Percentiles rank a stretch among this genome's conserved stretches.
Evolutionary conservation across 2,888 invertebrate genomes (phyloP).

Genomic region (Cotesia congregata): DNA sequence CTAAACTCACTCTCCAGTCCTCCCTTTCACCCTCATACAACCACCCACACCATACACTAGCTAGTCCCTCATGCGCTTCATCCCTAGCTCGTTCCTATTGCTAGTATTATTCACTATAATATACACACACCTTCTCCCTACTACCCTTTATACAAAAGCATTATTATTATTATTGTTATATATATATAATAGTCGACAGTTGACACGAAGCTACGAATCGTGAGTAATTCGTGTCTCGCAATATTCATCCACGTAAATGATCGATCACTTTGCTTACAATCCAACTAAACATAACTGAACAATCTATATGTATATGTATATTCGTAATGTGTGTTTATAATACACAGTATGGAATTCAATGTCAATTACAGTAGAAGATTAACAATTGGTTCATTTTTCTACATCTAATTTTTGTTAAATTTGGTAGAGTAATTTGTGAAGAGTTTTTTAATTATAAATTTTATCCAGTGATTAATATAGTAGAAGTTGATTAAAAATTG

Average conservation of each 20-base stretch:
- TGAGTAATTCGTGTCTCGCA: slow-evolving; percentile 36
- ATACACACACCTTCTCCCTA: too few relatives aligned
- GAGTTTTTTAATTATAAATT: not conserved
- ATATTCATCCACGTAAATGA: slow-evolving; percentile 38
- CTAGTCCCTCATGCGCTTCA: not conserved
- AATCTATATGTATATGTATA: not conserved
- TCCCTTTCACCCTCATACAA: slow-evolving; percentile 9
- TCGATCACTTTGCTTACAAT: slow-evolving; percentile 35
- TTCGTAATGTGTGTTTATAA: slow-evolving; percentile 2
- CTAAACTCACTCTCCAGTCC: slow-evolving; percentile 10
- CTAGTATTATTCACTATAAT: not conserved
- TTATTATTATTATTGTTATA: not conserved
- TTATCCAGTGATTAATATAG: too few relatives aligned
- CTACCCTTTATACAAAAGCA: not conserved
- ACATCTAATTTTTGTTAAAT: not conserved
- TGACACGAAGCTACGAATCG: slow-evolving; percentile 39
- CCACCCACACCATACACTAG: not conserved
- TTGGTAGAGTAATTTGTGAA: not conserved
- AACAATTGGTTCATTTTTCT: not conserved
- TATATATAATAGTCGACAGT: slow-evolving; percentile 11
- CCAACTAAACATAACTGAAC: slow-evolving; percentile 26
- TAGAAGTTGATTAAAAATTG: too few relatives aligned
- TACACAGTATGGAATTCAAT: not conserved
- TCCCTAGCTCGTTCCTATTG: not conserved
- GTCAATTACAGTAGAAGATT: slow-evolving; percentile 7